These are phyloP conservation scores for Rynchops niger DNA, from an alignment of 2,113 vertebrate genomes.

Conservation along the genomic window DNA sequence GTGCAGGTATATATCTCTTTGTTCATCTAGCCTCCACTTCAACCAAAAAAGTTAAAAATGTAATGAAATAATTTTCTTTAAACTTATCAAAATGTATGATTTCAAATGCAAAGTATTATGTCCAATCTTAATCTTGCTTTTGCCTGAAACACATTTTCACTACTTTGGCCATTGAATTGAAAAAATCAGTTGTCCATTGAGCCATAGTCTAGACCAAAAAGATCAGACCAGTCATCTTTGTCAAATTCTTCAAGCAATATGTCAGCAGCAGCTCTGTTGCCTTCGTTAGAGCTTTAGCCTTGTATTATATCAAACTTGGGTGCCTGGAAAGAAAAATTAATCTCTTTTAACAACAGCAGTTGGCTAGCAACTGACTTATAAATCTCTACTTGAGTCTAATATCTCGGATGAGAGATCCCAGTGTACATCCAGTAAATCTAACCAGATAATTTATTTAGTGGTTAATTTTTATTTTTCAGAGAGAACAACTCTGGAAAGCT, in stretches of 20 bases:
- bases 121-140: not conserved
- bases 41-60: not conserved
- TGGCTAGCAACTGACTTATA: not conserved
- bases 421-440: not conserved
- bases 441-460: not conserved
- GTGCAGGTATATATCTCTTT: not conserved
- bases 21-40: not conserved
- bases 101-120: not conserved
- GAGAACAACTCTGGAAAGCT: not conserved
- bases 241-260: not conserved
- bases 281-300: not conserved
- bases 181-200: not conserved
- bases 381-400: not conserved
- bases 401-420: not conserved
- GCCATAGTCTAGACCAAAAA: not conserved
- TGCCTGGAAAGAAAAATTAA: not conserved
- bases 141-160: not conserved
- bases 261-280: not conserved
- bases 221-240: not conserved
- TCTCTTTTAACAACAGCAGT: not conserved
- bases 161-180: not conserved
- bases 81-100: fast-evolving
- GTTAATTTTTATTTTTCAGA: not conserved
- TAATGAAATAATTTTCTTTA: not conserved
- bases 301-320: not conserved